A percentile compares a stretch with the other conserved stretches of the same genome.
These are phyloP conservation scores for Rhabdornis inornatus DNA, from an alignment of 2,113 vertebrate genomes.

Conservation along the genomic window DNA sequence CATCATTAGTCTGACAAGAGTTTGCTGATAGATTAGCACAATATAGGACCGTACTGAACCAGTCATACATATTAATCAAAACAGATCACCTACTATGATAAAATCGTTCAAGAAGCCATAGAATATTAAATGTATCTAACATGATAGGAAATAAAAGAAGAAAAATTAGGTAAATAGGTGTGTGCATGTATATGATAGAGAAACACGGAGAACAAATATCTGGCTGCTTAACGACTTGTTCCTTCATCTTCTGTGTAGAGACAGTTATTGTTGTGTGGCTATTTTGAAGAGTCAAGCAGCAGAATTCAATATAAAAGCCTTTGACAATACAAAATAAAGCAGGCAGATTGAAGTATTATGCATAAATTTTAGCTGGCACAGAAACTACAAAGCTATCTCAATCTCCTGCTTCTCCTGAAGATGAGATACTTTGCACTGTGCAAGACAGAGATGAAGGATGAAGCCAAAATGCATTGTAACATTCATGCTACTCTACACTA, in stretches of 20 bases:
- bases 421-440: background rate
- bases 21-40: background rate
- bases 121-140: background rate
- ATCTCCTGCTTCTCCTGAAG: background rate
- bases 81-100: background rate
- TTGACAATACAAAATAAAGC: background rate
- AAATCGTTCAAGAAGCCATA: background rate
- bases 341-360: background rate
- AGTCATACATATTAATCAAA: background rate
- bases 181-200: background rate
- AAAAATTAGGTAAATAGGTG: background rate
- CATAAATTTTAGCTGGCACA: background rate
- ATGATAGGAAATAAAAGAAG: background rate
- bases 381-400: background rate
- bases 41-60: background rate
- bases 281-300: background rate
- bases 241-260: background rate
- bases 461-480: background rate
- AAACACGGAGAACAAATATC: background rate
- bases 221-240: background rate
- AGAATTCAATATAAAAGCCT: background rate
- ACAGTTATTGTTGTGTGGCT: background rate
- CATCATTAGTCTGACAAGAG: background rate
- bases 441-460: background rate
- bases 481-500: background rate